Evolutionary conservation across 2,797 vertebrate species (phyloP).

Genomic region (Coreius guichenoti): DNA sequence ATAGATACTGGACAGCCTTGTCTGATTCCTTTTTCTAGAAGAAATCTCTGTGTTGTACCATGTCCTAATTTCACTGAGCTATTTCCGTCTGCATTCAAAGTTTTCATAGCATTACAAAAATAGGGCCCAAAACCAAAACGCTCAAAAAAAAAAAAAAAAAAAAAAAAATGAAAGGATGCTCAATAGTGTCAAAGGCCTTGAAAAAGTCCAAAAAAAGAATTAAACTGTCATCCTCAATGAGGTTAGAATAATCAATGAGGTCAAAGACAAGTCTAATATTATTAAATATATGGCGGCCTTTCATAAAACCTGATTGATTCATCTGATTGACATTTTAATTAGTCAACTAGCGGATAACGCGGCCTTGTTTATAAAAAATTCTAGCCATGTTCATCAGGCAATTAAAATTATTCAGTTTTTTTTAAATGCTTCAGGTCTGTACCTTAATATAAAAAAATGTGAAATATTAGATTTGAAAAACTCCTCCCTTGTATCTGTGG

Average conservation of each 20-base stretch:
- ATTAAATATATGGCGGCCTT: background rate
- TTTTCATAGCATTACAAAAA: background rate
- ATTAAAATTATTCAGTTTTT: background rate
- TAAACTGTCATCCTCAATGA: background rate
- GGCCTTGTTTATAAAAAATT: background rate
- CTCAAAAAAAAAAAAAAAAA: background rate
- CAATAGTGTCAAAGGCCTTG: background rate
- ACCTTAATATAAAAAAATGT: constrained; percentile 40
- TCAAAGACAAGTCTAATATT: background rate
- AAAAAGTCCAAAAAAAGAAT: background rate
- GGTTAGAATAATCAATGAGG: background rate
- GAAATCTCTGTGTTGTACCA: constrained; percentile 23
- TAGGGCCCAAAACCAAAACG: background rate
- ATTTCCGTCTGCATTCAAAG: constrained; percentile 10
- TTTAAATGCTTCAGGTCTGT: constrained; percentile 31
- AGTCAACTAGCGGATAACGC: too few species aligned
- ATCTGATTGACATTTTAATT: too few species aligned
- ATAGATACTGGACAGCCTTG: constrained; percentile 33
- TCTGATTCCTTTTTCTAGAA: constrained; percentile 10
- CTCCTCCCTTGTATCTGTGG: background rate
- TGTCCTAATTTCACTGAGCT: constrained; percentile 38
- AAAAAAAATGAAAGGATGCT: background rate
- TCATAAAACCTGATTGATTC: background rate
- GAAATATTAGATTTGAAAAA: constrained; percentile 37
- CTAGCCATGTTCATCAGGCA: too few species aligned